Evolutionary conservation across 2,797 vertebrate species (phyloP).

Genomic region (Darevskia mixta): DNA sequence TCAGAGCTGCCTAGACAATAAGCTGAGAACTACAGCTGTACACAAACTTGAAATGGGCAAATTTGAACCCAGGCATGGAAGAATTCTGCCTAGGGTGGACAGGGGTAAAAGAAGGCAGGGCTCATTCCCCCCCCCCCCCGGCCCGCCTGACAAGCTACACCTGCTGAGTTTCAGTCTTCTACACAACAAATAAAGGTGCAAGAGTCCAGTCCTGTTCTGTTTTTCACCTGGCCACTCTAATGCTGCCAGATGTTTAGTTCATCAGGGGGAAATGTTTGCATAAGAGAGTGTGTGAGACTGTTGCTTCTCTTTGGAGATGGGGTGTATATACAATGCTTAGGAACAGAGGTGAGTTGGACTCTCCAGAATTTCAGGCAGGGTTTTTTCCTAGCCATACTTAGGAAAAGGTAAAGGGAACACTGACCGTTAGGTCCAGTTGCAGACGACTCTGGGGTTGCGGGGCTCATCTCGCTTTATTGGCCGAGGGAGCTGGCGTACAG

Average conservation of each 20-base stretch:
- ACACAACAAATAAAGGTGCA: too few relatives aligned
- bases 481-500: too few relatives aligned
- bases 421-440: too few relatives aligned
- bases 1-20: background rate
- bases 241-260: background rate
- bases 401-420: too few relatives aligned
- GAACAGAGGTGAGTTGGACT: background rate
- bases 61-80: background rate
- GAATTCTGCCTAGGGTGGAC: too few relatives aligned
- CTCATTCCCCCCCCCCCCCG: too few relatives aligned
- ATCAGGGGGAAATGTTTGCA: background rate
- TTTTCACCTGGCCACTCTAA: background rate
- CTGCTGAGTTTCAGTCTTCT: background rate
- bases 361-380: background rate
- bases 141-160: too few relatives aligned
- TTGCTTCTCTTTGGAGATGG: background rate
- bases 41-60: background rate
- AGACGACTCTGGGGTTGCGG: too few relatives aligned
- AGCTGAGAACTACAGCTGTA: background rate
- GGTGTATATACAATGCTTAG: background rate
- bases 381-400: background rate
- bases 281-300: background rate
- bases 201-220: too few relatives aligned
- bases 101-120: too few relatives aligned
- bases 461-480: too few relatives aligned